Conservation (phyloP, 2,113 vertebrate species). For the Tetrax tetrax region DNA sequence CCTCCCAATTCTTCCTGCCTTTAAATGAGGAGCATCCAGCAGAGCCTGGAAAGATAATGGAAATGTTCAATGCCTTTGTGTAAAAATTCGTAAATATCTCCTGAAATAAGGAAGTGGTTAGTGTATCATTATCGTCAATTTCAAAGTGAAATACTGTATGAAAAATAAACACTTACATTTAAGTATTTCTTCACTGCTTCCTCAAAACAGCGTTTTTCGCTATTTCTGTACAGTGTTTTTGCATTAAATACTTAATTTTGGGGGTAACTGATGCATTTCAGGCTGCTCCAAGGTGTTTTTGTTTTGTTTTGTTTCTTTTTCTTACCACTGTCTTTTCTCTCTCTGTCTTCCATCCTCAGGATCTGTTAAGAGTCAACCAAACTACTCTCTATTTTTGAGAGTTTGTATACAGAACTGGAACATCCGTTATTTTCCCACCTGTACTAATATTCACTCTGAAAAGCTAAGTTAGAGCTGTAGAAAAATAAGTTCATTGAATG, state of each 20-base stretch:
- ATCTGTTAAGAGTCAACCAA: not conserved
- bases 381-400: not conserved
- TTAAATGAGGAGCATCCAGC: not conserved
- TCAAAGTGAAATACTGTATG: not conserved
- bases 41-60: not conserved
- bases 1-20: not conserved
- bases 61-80: not conserved
- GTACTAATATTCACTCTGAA: not conserved
- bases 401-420: not conserved
- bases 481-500: not conserved
- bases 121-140: not conserved
- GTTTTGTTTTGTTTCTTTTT: too few relatives aligned
- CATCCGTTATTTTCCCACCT: not conserved
- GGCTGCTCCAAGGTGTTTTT: rapidly evolving
- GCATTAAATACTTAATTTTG: not conserved
- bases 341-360: not conserved
- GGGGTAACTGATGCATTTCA: not conserved
- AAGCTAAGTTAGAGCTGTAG: not conserved
- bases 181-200: not conserved
- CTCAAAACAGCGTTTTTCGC: not conserved
- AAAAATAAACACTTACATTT: not conserved
- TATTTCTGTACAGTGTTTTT: not conserved
- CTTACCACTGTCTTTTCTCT: not conserved
- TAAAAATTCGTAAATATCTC: not conserved
- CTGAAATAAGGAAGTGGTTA: not conserved